Percentiles rank a stretch among this genome's conserved stretches.
Conservation (phyloP, 2,113 vertebrate species). For the Eulemur rufifrons region DNA sequence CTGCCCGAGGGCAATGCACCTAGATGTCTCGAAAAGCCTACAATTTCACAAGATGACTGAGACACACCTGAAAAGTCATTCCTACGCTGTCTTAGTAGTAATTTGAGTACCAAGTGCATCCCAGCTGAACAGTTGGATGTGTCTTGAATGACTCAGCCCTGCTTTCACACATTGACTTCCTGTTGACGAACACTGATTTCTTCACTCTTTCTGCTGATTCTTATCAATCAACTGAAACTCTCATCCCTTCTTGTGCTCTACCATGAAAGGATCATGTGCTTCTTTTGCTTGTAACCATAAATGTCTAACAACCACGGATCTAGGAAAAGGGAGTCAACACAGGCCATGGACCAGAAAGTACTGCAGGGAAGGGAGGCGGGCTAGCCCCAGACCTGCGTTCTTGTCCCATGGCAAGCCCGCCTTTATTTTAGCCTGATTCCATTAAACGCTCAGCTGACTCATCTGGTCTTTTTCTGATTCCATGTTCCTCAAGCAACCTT, state of each 20-base stretch:
- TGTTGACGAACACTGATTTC: not conserved
- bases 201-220: constrained; percentile 6
- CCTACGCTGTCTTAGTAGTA: not conserved
- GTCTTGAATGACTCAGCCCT: not conserved
- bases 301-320: not conserved
- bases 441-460: not conserved
- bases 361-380: not conserved
- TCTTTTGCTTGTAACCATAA: constrained; percentile 6
- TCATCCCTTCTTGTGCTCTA: not conserved
- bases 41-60: not conserved
- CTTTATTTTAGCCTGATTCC: not conserved
- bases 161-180: constrained; percentile 25
- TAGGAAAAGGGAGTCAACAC: not conserved
- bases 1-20: not conserved
- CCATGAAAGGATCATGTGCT: not conserved
- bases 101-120: not conserved
- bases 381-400: not conserved
- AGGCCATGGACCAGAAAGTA: not conserved
- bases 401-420: not conserved
- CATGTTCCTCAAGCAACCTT: not conserved
- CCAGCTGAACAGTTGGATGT: not conserved
- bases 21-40: not conserved
- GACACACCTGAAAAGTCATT: not conserved
- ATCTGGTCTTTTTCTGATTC: not conserved
- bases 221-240: not conserved